These are phyloP conservation scores for Laspeyria flexula DNA, from an alignment of 2,888 invertebrate genomes.

Conservation along the genomic window DNA sequence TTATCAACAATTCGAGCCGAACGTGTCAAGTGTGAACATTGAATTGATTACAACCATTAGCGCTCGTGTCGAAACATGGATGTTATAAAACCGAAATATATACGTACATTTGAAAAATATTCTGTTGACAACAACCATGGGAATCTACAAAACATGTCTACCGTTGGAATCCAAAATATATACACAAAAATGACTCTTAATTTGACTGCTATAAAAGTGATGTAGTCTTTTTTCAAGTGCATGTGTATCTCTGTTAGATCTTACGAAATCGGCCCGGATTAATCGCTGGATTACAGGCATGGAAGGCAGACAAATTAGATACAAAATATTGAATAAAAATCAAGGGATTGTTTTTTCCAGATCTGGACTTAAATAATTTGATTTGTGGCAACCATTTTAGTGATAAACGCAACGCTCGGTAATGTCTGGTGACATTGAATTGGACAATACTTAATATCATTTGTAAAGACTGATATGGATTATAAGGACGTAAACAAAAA, in stretches of 20 bases:
- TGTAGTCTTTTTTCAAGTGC: not conserved
- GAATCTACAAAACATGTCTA: conserved; percentile 38
- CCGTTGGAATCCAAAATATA: not conserved
- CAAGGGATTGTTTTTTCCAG: conserved; percentile 55
- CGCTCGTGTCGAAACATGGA: conserved; percentile 74
- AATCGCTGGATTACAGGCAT: conserved; percentile 67
- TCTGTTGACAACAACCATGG: conserved; percentile 69
- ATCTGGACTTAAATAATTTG: conserved; percentile 50
- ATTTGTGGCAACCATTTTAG: conserved; percentile 33
- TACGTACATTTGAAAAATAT: conserved; percentile 74
- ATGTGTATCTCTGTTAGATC: conserved; percentile 34
- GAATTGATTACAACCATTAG: conserved; percentile 82
- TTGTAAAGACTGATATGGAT: not conserved
- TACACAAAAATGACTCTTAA: conserved; percentile 32
- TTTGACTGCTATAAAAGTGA: not conserved
- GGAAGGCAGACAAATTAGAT: conserved; percentile 79
- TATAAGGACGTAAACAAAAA: not conserved
- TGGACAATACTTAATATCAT: not conserved
- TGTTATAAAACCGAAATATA: conserved; percentile 73
- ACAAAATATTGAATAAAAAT: conserved; percentile 74
- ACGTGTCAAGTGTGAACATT: conserved; percentile 54
- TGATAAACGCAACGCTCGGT: conserved; percentile 21
- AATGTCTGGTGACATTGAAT: conserved; percentile 1
- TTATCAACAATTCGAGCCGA: conserved; percentile 49
- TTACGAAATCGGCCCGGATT: conserved; percentile 77